Evolutionary conservation across 2,888 invertebrate genomes (phyloP), one percentile per base, ranked within the genome.

Genomic region (Drosophila macrothrix): DNA sequence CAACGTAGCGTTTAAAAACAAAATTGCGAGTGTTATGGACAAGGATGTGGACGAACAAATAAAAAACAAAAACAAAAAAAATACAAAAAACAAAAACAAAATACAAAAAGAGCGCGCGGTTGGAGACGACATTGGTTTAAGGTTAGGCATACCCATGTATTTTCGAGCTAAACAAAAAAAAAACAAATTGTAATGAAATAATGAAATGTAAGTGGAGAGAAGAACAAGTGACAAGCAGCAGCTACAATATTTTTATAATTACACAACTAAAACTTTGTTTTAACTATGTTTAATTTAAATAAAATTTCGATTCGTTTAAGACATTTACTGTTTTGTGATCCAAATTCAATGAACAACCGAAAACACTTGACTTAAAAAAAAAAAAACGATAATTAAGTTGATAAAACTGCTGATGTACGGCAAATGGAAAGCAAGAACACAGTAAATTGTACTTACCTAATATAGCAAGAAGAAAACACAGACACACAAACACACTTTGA

Each of bases 1-100:
- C 90, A 91, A 92, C 80, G 84, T 92, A 91, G 92, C 86, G 91
- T 88, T 90, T 90, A 92, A 84, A 90, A 81, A 80, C 82, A 82
- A 90, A 91, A 85, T 90, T 82, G 80, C 81, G 88, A 80, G 90
- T 88, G 89, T 90, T 88, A 84, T 88, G 88, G 87, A 90, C 76
- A 86, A 86, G 83, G 83, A 83, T 65, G 89, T 88, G 81, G 56
- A 83, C 85, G 82, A 71, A 70, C 52, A 35, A 29, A 60, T 55
- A 54, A 28, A 37, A 37, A 43, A 31, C 55, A 33, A 46, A 56
- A 46, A 28, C 10, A 58, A 41, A 50, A 39, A 5, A 39, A 39
- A n/a, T n/a, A n/a, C n/a, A n/a, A n/a, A n/a, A 56, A 52, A 31
- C 3, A 25, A 58, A 61, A 41, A n/a, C n/a, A 43, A 49, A 46